phyloP scores from a whole-genome alignment of 1,140 invertebrate species.

The Bombus sylvicola region DNA sequence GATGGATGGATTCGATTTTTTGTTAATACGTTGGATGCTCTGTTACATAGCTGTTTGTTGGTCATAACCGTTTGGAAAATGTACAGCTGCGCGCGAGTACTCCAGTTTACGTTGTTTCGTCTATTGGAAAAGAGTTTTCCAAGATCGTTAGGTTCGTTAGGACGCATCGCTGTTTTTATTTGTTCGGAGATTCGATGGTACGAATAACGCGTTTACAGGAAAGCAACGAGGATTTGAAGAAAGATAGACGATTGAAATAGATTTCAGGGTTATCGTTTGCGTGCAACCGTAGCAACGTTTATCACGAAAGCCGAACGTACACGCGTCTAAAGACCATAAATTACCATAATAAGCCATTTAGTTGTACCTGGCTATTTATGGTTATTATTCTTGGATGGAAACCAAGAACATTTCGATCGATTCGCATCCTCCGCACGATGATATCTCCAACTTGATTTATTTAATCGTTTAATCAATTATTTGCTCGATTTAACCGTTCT shows the following conservation, averaged over 20 bases:
- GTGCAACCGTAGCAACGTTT: neutral
- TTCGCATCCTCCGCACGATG: neutral
- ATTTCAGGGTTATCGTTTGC: neutral
- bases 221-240: neutral
- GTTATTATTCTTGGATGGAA: neutral
- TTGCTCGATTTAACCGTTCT: neutral
- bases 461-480: rapidly evolving
- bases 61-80: too few species aligned
- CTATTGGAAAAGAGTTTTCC: neutral
- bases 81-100: too few species aligned
- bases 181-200: neutral
- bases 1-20: neutral
- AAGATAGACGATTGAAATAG: neutral
- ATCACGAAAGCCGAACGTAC: neutral
- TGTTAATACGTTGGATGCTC: too few species aligned
- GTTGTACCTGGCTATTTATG: neutral
- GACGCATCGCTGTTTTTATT: neutral
- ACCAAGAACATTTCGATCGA: neutral
- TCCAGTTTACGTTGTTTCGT: neutral
- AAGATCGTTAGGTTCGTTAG: neutral
- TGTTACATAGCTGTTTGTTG: neutral
- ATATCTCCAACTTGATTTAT: neutral
- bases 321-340: neutral
- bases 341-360: neutral
- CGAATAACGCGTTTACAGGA: neutral